A percentile compares a stretch with the other conserved stretches of the same genome.
Conservation (phyloP, 2,113 vertebrate species). For the Perccottus glenii region DNA sequence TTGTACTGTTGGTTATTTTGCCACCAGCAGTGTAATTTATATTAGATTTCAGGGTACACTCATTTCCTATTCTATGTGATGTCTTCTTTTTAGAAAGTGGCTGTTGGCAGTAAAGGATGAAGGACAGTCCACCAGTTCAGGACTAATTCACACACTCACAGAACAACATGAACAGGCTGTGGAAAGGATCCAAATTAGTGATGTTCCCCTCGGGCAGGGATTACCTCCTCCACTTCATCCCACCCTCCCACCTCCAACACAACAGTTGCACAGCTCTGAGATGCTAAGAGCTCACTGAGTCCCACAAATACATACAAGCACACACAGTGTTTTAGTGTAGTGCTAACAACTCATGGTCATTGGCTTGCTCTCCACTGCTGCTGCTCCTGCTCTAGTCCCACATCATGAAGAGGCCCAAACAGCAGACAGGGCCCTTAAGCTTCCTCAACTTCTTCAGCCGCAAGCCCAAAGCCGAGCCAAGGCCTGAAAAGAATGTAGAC, state of each 20-base stretch:
- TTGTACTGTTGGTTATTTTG: too few relatives aligned
- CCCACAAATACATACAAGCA: constrained; percentile 22
- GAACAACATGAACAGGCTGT: constrained; percentile 51
- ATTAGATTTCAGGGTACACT: not conserved
- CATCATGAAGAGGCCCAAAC: constrained; percentile 81
- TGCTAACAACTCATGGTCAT: constrained; percentile 65
- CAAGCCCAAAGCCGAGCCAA: constrained; percentile 78
- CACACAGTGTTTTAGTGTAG: constrained; percentile 19
- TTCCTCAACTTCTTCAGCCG: constrained; percentile 81
- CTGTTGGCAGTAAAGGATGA: constrained; percentile 25
- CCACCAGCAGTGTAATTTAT: too few relatives aligned
- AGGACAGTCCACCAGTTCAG: constrained; percentile 5
- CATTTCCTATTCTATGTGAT: not conserved
- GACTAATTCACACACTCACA: constrained; percentile 35
- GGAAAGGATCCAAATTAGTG: constrained; percentile 48
- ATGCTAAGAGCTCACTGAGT: constrained; percentile 46
- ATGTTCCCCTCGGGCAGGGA: constrained; percentile 67
- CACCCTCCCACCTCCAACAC: constrained; percentile 43
- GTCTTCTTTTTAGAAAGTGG: constrained; percentile 36
- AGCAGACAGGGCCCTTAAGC: constrained; percentile 73
- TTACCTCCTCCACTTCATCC: constrained; percentile 63
- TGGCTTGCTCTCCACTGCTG: constrained; percentile 56
- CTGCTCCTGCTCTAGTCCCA: constrained; percentile 45
- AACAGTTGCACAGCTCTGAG: constrained; percentile 39
- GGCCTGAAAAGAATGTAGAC: constrained; percentile 43